Percentiles rank a stretch among this genome's conserved stretches.
Evolutionary conservation across 2,797 vertebrate species (phyloP).

Genomic region (Gallinago solitaria): DNA sequence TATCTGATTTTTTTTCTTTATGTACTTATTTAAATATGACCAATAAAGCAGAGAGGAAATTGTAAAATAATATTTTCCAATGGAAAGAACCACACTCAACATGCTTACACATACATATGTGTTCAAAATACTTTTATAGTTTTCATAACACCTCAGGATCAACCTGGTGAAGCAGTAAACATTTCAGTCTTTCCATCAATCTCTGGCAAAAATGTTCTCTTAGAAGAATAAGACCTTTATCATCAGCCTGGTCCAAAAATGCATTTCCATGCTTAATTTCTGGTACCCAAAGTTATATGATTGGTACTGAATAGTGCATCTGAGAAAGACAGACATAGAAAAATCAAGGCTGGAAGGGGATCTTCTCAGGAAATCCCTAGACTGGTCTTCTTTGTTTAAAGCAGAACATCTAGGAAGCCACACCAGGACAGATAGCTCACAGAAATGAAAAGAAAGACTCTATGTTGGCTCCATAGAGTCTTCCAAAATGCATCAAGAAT

Average conservation of each 20-base stretch:
- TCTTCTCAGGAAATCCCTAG: background rate
- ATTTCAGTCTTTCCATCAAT: background rate
- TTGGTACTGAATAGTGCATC: background rate
- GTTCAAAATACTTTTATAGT: background rate
- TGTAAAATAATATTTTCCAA: background rate
- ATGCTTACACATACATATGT: background rate
- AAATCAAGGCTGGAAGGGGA: background rate
- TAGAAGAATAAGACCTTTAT: background rate
- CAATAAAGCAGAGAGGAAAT: background rate
- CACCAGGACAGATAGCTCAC: background rate
- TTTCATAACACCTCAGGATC: background rate
- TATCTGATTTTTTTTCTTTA: background rate
- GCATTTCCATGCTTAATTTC: background rate
- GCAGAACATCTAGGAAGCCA: background rate
- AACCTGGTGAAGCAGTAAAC: background rate
- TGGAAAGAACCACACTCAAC: background rate
- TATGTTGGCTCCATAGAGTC: background rate
- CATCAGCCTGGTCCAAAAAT: background rate
- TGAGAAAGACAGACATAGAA: background rate
- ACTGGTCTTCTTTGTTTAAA: background rate
- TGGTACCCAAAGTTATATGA: background rate
- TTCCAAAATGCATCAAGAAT: background rate
- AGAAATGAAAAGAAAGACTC: background rate
- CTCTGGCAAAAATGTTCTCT: background rate
- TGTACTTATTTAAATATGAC: background rate